These are phyloP conservation scores for Holcopasites calliopsidis DNA, from an alignment of 1,140 invertebrate genomes.

Conservation along the genomic window DNA sequence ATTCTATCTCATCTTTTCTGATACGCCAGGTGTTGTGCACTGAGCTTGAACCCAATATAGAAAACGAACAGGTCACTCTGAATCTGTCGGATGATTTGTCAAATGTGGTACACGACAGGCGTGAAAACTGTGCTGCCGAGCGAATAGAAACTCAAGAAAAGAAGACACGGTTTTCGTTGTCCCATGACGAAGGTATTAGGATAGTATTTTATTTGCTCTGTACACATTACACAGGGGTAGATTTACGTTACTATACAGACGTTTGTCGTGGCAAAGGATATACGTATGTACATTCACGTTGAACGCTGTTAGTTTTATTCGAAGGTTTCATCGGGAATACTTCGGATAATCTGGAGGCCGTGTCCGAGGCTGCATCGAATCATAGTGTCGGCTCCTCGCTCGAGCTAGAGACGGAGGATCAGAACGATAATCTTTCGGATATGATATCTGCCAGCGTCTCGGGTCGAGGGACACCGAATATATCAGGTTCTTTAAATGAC, in stretches of 20 bases:
- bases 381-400: constrained; percentile 96
- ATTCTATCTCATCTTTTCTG: neutral
- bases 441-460: constrained; percentile 96
- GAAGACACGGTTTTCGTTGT: constrained; percentile 88
- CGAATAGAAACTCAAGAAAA: constrained; percentile 81
- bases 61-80: constrained; percentile 66
- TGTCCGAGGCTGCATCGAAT: constrained; percentile 96
- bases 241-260: neutral
- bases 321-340: constrained; percentile 90
- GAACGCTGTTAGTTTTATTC: constrained; percentile 71
- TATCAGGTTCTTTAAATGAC: constrained; percentile 86
- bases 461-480: constrained; percentile 92
- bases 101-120: constrained; percentile 69
- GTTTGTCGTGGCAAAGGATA: neutral
- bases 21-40: constrained; percentile 76
- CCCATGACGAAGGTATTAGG: constrained; percentile 89
- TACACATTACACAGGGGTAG: no score
- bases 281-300: constrained; percentile 20
- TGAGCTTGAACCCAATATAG: constrained; percentile 72
- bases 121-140: constrained; percentile 66
- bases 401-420: constrained; percentile 91
- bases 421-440: constrained; percentile 96
- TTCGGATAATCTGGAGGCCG: constrained; percentile 95
- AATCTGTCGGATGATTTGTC: constrained; percentile 70
- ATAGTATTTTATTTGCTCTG: no score